These are phyloP conservation scores for Augiades crinisus DNA, from an alignment of 2,888 invertebrate species.

Conservation along the genomic window DNA sequence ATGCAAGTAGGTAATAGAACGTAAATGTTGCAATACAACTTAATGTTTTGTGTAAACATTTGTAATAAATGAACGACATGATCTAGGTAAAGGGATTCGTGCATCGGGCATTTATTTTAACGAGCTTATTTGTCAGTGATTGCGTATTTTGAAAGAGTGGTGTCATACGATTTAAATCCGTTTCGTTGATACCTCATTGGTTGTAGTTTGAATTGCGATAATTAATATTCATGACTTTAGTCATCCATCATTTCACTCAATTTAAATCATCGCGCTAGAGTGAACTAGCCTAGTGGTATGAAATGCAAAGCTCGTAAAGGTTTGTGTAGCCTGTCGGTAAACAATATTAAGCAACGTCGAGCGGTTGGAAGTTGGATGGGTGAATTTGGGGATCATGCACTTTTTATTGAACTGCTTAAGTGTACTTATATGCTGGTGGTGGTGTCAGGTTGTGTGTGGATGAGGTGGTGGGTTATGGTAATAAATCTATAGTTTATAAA, in stretches of 20 bases:
- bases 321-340: too few species aligned
- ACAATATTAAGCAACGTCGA: too few species aligned
- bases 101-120: slow-evolving; percentile 21
- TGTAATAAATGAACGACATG: slow-evolving; percentile 23
- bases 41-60: slow-evolving; percentile 18
- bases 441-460: too few species aligned
- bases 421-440: too few species aligned
- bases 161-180: slow-evolving; percentile 19
- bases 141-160: slow-evolving; percentile 21
- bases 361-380: too few species aligned
- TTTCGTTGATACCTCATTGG: slow-evolving; percentile 7
- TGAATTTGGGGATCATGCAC: too few species aligned
- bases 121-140: slow-evolving; percentile 16
- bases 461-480: too few species aligned
- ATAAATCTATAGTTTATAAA: too few species aligned
- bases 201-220: neutral
- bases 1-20: slow-evolving; percentile 2
- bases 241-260: neutral
- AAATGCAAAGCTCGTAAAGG: too few species aligned
- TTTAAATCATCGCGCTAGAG: too few species aligned
- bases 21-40: slow-evolving; percentile 5
- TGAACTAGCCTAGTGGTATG: too few species aligned
- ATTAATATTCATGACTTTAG: neutral
- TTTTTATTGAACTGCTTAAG: too few species aligned
- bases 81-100: slow-evolving; percentile 20